phyloP scores from a whole-genome alignment of 2,113 vertebrate species.

The Numida meleagris region DNA sequence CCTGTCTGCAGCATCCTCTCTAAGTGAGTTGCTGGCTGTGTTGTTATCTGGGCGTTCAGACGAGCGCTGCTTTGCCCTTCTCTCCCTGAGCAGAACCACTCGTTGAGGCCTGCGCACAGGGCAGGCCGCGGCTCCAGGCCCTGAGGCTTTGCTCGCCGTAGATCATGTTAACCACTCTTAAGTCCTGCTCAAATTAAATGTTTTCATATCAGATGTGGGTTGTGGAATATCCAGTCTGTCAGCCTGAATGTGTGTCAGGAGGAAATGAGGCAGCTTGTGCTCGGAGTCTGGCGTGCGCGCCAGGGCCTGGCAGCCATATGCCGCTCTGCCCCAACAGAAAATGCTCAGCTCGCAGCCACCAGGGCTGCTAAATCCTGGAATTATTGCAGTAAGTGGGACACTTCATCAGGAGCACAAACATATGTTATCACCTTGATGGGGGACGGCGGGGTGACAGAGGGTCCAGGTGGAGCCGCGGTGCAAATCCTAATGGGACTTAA shows the following conservation, averaged over 20 bases:
- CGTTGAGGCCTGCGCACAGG: neutral
- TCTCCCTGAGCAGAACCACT: neutral
- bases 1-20: neutral
- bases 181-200: slow-evolving; percentile 68
- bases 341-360: neutral
- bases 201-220: slow-evolving; percentile 70
- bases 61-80: neutral
- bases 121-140: slow-evolving; percentile 18
- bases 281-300: neutral
- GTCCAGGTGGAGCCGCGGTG: neutral
- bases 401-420: neutral
- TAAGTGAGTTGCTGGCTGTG: neutral
- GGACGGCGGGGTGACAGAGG: neutral
- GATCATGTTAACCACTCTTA: slow-evolving; percentile 53
- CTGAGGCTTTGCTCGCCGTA: slow-evolving; percentile 47
- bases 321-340: slow-evolving; percentile 16
- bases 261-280: slow-evolving; percentile 42
- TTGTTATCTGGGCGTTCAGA: slow-evolving; percentile 4
- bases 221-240: slow-evolving; percentile 70
- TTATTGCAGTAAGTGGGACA: neutral
- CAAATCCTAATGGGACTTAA: neutral
- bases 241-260: neutral
- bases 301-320: slow-evolving; percentile 44
- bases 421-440: neutral
- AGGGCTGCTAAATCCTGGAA: neutral